Evolutionary conservation across 2,888 invertebrate genomes (phyloP).

Genomic region (Stenchaetothrips biformis): DNA sequence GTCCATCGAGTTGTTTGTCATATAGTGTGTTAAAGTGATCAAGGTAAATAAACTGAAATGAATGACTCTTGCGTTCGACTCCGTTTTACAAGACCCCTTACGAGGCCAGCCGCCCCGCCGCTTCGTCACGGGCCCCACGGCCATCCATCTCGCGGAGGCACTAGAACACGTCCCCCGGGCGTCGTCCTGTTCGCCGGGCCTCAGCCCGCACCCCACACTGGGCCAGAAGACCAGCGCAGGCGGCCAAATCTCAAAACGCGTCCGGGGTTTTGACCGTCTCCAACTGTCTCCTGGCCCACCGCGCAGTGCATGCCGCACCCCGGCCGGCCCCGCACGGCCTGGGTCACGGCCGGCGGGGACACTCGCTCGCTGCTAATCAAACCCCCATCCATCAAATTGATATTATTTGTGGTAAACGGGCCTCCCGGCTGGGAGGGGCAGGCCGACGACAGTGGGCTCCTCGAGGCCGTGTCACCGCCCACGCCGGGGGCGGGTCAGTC

Average conservation of each 20-base stretch:
- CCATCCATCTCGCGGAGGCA: background rate
- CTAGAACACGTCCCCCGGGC: background rate
- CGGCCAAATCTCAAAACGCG: no score
- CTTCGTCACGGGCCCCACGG: background rate
- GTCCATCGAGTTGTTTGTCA: no score
- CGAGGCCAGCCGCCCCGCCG: background rate
- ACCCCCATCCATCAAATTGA: background rate
- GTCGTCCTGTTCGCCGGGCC: background rate
- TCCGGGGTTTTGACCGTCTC: no score
- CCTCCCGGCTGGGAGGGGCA: background rate
- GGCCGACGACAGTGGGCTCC: no score
- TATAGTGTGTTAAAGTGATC: no score
- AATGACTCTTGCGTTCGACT: no score
- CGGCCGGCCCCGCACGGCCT: background rate
- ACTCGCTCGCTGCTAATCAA: background rate
- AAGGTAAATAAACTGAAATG: no score
- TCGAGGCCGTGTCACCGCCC: no score
- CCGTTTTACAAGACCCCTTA: no score
- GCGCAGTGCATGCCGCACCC: background rate
- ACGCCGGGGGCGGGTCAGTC: no score
- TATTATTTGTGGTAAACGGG: background rate
- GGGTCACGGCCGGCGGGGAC: background rate
- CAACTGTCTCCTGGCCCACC: slow-evolving; percentile 5
- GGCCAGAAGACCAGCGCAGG: no score
- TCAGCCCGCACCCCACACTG: background rate